Percentiles rank a stretch among this genome's conserved stretches.
These are phyloP conservation scores for Catharus fuscescens DNA, from an alignment of 2,113 vertebrate genomes.

Conservation along the genomic window DNA sequence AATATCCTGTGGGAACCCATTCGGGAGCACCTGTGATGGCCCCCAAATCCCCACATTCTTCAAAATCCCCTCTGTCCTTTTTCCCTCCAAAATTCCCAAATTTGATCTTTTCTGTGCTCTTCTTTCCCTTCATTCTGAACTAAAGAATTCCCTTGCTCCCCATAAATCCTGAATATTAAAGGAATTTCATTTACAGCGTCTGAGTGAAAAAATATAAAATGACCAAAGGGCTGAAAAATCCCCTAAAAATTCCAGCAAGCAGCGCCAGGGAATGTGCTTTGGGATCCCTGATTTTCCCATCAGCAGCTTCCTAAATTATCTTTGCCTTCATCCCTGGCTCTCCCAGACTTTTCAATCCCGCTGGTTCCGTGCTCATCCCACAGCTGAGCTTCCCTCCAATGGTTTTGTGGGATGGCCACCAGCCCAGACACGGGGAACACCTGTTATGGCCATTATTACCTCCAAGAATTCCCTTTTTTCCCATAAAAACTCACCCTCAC, in stretches of 20 bases:
- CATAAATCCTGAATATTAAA: not conserved
- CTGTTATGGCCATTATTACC: not conserved
- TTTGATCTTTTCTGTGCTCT: not conserved
- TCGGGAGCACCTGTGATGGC: rapidly evolving
- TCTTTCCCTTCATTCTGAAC: not conserved
- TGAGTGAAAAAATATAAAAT: not conserved
- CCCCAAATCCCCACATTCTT: not conserved
- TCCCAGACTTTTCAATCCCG: not conserved
- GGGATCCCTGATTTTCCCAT: not conserved
- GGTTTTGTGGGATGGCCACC: not conserved
- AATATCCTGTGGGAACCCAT: not conserved
- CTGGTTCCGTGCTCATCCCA: not conserved
- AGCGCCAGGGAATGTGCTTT: not conserved
- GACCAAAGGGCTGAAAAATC: not conserved
- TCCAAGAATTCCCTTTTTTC: not conserved
- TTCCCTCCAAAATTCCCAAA: rapidly evolving
- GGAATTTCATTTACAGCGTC: not conserved
- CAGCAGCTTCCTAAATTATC: not conserved
- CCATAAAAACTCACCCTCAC: not conserved
- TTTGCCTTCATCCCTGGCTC: not conserved
- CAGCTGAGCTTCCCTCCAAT: not conserved
- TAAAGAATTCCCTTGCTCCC: rapidly evolving
- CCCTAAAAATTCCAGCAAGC: not conserved
- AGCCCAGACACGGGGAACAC: not conserved
- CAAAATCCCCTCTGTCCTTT: not conserved